Conservation (phyloP, 2,888 invertebrate genomes). For the Desoria tigrina region DNA sequence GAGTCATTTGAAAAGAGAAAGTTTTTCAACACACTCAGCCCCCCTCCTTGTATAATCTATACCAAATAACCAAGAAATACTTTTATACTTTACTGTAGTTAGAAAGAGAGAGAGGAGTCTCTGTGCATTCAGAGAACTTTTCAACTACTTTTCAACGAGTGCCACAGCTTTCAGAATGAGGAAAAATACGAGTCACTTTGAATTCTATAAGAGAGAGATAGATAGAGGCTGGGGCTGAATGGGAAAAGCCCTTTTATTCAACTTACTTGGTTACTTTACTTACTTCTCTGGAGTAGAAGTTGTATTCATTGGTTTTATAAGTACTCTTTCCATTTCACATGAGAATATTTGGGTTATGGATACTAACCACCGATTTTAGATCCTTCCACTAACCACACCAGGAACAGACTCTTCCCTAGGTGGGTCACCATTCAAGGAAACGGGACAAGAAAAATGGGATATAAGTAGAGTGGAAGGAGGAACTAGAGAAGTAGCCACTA, state of each 20-base stretch:
- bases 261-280: conserved; percentile 6
- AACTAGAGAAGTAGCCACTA: too few species aligned
- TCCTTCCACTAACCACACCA: neutral
- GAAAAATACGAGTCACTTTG: conserved; percentile 4
- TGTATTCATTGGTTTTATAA: conserved; percentile 11
- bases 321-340: neutral
- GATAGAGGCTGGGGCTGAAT: neutral
- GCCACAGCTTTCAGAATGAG: too few species aligned
- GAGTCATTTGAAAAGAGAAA: conserved; percentile 19
- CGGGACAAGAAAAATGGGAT: too few species aligned
- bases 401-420: neutral
- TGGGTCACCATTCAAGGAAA: neutral
- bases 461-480: too few species aligned
- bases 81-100: too few species aligned
- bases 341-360: conserved; percentile 5
- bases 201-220: neutral
- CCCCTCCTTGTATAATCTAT: neutral
- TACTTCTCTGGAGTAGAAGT: neutral
- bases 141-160: neutral
- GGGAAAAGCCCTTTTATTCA: conserved; percentile 2
- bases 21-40: conserved; percentile 25
- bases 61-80: neutral
- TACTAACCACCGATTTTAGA: neutral
- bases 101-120: too few species aligned
- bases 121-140: too few species aligned